Base-by-base conservation (phyloP, 2,888 invertebrate species). In the Hirtodrosophila confusa region DNA sequence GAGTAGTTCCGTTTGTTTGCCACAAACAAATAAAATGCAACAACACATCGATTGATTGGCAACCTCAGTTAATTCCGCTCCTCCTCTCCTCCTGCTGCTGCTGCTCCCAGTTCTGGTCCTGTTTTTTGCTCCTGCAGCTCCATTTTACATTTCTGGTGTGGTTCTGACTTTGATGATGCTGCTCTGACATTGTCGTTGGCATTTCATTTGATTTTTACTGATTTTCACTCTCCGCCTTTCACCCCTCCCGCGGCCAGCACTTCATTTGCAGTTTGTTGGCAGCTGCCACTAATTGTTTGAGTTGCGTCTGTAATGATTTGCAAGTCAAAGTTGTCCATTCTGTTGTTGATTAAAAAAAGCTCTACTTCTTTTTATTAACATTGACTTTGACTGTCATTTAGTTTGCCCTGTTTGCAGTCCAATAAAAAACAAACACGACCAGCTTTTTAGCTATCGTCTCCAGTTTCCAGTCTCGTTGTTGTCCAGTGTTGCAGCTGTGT, bases 261-360 rank as follows among this genome's bases (percentile, higher is more conserved):
- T 82, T 77, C 77, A 68, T 82, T 85, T 77, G 57, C 77, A 79
- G 82, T 68, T 69, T 76, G 74, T 47, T 76, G 86, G 64, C 74
- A 84, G 78, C 78, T 80, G 80, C 78, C 85, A 86, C 86, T 83
- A 83, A 86, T 83, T 83, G 86, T 86, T 83, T 83, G 86, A 86
- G 78, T 80, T 84, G 78, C 78, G 83, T 84, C 78, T 84, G 86
- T 83, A 83, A 83, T 83, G 86, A 83, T 83, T 83, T 83, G 82
- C 82, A 86, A 83, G 82, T 86, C 82, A 83, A 83, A 83, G 83
- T 86, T 85, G 50, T 51, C 68, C 51, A 51, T 62, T 74, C 70
- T 70, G 70, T 75, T 82, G 86, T 85, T 82, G 86, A 82, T 82
- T 85, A 82, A 85, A 80, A 82, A 82, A 75, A 50, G 67, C 64